Percentiles rank a stretch among this genome's conserved stretches.
phyloP scores from a whole-genome alignment of 2,113 vertebrate genomes.

The Clarias macrocephalus region DNA sequence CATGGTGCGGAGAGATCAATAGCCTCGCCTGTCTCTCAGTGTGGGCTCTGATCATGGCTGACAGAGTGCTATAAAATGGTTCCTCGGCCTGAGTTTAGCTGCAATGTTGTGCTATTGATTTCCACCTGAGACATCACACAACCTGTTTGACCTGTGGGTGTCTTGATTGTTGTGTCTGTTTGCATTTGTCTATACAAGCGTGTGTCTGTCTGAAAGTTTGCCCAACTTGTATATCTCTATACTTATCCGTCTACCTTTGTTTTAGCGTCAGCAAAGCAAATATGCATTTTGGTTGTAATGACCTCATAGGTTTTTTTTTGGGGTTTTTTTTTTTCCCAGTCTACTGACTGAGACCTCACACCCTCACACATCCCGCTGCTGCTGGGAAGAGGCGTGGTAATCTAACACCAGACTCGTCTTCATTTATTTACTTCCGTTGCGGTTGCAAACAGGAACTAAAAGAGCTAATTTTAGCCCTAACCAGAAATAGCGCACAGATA shows the following conservation, averaged over 20 bases:
- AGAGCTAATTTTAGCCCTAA: background rate
- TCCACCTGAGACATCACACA: slow-evolving; percentile 8
- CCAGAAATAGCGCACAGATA: background rate
- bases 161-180: slow-evolving; percentile 4
- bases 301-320: background rate
- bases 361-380: background rate
- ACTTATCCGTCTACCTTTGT: slow-evolving; percentile 1
- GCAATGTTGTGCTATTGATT: slow-evolving; percentile 49
- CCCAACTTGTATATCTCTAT: background rate
- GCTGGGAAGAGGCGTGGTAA: background rate
- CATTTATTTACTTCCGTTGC: background rate
- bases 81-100: slow-evolving; percentile 44
- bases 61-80: slow-evolving; percentile 50
- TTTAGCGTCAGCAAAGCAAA: background rate
- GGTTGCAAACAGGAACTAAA: background rate
- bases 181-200: slow-evolving; percentile 27
- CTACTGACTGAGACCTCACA: background rate
- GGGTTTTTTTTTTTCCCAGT: background rate
- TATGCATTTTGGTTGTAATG: background rate
- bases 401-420: background rate
- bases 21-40: slow-evolving; percentile 28
- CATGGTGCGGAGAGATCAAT: slow-evolving; percentile 40
- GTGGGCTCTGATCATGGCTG: slow-evolving; percentile 44
- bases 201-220: background rate
- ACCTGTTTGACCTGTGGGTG: background rate